A percentile compares a stretch with the other conserved stretches of the same genome.
phyloP scores from a whole-genome alignment of 2,888 invertebrate species.

The Latrodectus hesperus region DNA sequence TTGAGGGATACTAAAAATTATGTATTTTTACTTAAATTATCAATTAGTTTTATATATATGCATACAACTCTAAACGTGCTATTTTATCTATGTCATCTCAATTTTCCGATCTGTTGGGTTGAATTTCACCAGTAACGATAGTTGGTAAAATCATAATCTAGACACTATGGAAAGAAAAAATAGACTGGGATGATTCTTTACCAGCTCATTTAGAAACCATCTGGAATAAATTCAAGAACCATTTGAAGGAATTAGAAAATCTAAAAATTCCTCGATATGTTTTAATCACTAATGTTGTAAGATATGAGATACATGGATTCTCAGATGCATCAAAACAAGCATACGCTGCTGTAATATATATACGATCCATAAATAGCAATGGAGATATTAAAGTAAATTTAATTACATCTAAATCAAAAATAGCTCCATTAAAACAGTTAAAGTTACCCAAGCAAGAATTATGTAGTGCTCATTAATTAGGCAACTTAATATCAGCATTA shows the following conservation, averaged over 20 bases:
- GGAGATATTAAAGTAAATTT: background rate
- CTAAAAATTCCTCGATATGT: background rate
- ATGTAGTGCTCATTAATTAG: conserved; percentile 4
- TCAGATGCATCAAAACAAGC: background rate
- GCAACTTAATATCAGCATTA: conserved; percentile 1
- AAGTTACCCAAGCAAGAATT: background rate
- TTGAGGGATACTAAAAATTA: too few species aligned
- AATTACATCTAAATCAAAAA: background rate
- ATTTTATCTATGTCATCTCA: background rate
- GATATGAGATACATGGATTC: background rate
- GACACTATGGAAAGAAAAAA: too few species aligned
- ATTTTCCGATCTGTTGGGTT: background rate
- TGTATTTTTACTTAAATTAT: too few species aligned
- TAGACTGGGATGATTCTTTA: too few species aligned
- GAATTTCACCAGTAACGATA: background rate
- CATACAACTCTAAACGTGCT: too few species aligned
- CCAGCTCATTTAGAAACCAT: too few species aligned
- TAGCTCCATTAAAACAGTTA: conserved; percentile 7
- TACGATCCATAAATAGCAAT: background rate
- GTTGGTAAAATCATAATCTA: too few species aligned
- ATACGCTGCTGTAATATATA: background rate
- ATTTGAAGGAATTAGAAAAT: too few species aligned
- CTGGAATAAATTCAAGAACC: too few species aligned
- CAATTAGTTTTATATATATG: too few species aligned
- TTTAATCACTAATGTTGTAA: background rate